These are phyloP conservation scores for Ostrea denselamellosa DNA, from an alignment of 1,140 invertebrate species.

Conservation along the genomic window DNA sequence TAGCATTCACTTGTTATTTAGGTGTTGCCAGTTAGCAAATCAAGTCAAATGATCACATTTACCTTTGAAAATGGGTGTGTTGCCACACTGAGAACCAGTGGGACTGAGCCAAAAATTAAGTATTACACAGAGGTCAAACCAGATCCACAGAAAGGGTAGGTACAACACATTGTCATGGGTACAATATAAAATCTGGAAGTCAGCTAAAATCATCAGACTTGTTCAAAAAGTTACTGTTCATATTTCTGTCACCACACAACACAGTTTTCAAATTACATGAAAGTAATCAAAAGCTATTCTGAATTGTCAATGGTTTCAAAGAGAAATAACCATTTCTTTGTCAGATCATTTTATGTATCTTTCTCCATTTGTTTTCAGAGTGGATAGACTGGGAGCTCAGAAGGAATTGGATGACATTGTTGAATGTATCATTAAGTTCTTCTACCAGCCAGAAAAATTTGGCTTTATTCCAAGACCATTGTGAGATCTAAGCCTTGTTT, in stretches of 20 bases:
- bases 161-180: not conserved
- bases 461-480: slow-evolving; percentile 10
- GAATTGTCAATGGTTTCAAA: too few species aligned
- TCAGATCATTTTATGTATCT: too few species aligned
- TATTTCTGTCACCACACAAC: too few species aligned
- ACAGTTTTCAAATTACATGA: too few species aligned
- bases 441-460: slow-evolving; percentile 87
- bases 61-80: slow-evolving; percentile 92
- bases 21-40: slow-evolving; percentile 86
- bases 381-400: slow-evolving; percentile 83
- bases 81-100: slow-evolving; percentile 95
- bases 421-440: slow-evolving; percentile 87
- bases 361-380: slow-evolving; percentile 80
- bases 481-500: not conserved
- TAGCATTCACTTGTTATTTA: slow-evolving; percentile 63
- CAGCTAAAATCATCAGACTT: too few species aligned
- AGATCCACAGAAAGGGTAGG: slow-evolving; percentile 68
- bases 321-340: too few species aligned
- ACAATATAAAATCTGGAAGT: too few species aligned
- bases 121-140: slow-evolving; percentile 90
- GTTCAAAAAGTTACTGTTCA: too few species aligned
- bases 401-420: slow-evolving; percentile 87
- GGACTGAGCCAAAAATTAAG: slow-evolving; percentile 95
- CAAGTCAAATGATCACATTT: slow-evolving; percentile 98
- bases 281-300: too few species aligned